Evolutionary conservation across 2,797 vertebrate genomes (phyloP).

Genomic region (Sorex maritimensis): DNA sequence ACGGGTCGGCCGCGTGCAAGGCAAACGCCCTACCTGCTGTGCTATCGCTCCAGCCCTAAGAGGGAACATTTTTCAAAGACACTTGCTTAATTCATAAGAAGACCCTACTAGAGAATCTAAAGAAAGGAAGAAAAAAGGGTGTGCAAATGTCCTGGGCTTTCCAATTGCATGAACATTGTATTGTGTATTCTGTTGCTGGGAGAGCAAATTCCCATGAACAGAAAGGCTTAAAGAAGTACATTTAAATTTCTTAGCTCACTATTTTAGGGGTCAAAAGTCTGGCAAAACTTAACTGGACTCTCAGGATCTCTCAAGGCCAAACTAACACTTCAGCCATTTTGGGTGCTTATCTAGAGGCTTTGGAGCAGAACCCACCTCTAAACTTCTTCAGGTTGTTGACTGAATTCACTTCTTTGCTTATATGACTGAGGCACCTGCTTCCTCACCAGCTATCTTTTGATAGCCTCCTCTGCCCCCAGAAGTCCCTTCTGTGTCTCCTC

Average conservation of each 20-base stretch:
- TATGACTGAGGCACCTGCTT: neutral
- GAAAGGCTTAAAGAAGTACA: neutral
- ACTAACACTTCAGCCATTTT: neutral
- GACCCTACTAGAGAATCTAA: neutral
- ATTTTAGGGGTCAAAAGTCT: slow-evolving; percentile 4
- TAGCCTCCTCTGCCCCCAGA: neutral
- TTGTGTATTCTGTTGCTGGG: neutral
- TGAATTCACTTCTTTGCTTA: neutral
- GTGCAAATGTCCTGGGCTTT: no score
- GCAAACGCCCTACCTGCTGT: no score
- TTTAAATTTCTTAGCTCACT: neutral
- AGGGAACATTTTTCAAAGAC: no score
- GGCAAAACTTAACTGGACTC: neutral
- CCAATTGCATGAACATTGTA: neutral
- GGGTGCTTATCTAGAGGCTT: neutral
- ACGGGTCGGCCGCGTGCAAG: no score
- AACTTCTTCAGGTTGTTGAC: neutral
- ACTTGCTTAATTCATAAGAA: neutral
- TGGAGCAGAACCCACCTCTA: neutral
- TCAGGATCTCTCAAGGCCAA: slow-evolving; percentile 37
- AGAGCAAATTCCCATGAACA: neutral
- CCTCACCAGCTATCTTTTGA: neutral
- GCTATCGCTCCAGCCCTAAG: no score
- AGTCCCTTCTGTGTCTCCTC: neutral
- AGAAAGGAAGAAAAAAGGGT: neutral